phyloP scores from a whole-genome alignment of 2,113 vertebrate genomes.

The Narcine bancroftii region DNA sequence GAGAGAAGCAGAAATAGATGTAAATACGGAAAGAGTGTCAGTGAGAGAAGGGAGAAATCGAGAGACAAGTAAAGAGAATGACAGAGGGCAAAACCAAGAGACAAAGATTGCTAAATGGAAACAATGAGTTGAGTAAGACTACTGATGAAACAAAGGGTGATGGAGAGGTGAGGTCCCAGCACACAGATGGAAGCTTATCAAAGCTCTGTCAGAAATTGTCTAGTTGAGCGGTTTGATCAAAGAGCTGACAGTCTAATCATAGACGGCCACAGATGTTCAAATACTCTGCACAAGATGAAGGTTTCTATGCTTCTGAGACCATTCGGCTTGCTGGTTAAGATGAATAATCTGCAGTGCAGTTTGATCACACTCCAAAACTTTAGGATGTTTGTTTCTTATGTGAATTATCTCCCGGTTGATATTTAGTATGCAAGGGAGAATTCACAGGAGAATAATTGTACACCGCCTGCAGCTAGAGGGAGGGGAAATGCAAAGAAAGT shows the following conservation, averaged over 20 bases:
- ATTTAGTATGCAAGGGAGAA: not conserved
- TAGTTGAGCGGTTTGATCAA: not conserved
- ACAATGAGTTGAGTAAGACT: not conserved
- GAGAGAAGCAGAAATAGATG: not conserved
- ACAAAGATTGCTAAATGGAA: not conserved
- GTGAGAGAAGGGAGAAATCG: not conserved
- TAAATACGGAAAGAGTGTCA: not conserved
- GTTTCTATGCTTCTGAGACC: not conserved
- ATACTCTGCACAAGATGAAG: not conserved
- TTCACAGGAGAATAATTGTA: not conserved
- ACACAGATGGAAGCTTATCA: conserved; percentile 13
- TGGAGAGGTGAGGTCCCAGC: not conserved
- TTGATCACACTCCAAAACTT: not conserved
- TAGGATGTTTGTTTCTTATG: not conserved
- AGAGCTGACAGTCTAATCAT: not conserved
- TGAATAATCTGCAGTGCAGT: not conserved
- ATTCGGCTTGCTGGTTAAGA: not conserved
- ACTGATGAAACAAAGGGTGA: not conserved
- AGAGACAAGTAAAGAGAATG: not conserved
- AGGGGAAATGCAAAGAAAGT: no score
- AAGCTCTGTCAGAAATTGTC: not conserved
- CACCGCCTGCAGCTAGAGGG: not conserved
- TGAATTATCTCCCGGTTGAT: not conserved
- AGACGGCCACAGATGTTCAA: not conserved
- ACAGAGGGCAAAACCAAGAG: not conserved